Evolutionary conservation across 2,113 vertebrate genomes (phyloP).

Genomic region (Nycticryphes semicollaris): DNA sequence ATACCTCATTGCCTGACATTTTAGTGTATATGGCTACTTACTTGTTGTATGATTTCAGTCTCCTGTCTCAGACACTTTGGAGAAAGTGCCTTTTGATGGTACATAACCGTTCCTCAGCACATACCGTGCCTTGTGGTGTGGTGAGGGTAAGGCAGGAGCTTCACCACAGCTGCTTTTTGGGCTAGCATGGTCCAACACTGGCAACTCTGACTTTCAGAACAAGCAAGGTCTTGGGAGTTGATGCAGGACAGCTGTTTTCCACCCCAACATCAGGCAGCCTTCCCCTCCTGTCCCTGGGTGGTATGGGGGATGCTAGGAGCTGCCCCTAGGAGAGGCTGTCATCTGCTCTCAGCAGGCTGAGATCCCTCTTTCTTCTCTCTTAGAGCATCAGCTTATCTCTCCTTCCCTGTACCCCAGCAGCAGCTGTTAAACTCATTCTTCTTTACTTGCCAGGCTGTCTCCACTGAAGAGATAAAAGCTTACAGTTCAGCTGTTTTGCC

Average conservation of each 20-base stretch:
- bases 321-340: not conserved
- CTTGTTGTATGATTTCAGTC: not conserved
- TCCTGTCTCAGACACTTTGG: not conserved
- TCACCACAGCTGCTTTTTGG: not conserved
- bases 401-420: not conserved
- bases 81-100: not conserved
- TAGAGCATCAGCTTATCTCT: not conserved
- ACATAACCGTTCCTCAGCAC: fast-evolving
- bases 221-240: not conserved
- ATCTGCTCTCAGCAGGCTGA: not conserved
- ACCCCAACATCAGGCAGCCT: not conserved
- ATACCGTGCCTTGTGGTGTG: fast-evolving
- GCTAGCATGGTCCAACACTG: not conserved
- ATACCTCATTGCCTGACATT: not conserved
- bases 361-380: not conserved
- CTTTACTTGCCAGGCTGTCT: not conserved
- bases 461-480: not conserved
- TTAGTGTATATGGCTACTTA: not conserved
- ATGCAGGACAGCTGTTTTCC: not conserved
- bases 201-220: not conserved
- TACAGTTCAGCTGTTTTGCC: not conserved
- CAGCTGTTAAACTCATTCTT: not conserved
- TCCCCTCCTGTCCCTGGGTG: fast-evolving
- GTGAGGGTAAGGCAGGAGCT: not conserved
- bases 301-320: not conserved